phyloP scores from a whole-genome alignment of 64 coral and sea anemone species.

The Acropora tenuis region DNA sequence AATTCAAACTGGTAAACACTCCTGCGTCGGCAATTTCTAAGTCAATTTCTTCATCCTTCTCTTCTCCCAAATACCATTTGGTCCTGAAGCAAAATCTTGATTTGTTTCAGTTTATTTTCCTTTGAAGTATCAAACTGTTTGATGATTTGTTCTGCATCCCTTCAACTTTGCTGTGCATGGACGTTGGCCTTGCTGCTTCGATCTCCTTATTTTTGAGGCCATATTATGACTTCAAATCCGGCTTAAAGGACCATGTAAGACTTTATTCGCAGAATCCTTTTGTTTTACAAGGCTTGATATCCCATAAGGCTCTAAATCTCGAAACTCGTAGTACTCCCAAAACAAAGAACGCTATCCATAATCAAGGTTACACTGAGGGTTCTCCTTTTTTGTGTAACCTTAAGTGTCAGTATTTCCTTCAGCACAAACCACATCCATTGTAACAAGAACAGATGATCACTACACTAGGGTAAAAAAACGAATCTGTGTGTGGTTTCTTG shows the following conservation, averaged over 20 bases:
- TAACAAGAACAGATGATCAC: too few species aligned
- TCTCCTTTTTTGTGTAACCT: too few species aligned
- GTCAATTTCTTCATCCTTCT: slow-evolving; percentile 20
- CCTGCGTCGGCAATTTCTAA: neutral
- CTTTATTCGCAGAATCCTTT: too few species aligned
- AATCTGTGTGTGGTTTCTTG: too few species aligned
- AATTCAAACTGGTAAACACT: neutral
- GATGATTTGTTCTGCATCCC: slow-evolving; percentile 18
- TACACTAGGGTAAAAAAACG: too few species aligned
- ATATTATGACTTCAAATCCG: slow-evolving; percentile 13
- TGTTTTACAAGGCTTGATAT: too few species aligned
- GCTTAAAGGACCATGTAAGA: slow-evolving; percentile 11
- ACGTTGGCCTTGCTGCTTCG: neutral
- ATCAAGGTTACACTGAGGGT: too few species aligned
- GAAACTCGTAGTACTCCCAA: too few species aligned
- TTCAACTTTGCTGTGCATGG: slow-evolving; percentile 1
- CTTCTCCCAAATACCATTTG: neutral
- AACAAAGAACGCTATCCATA: too few species aligned
- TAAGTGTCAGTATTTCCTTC: too few species aligned
- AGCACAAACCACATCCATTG: too few species aligned
- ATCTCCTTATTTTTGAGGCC: slow-evolving; percentile 1
- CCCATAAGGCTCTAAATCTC: too few species aligned
- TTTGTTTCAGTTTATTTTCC: neutral
- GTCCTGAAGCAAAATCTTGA: slow-evolving; percentile 9
- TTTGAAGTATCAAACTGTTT: slow-evolving; percentile 17